Evolutionary conservation across 2,797 vertebrate species (phyloP).

Genomic region (Ceryle rudis): DNA sequence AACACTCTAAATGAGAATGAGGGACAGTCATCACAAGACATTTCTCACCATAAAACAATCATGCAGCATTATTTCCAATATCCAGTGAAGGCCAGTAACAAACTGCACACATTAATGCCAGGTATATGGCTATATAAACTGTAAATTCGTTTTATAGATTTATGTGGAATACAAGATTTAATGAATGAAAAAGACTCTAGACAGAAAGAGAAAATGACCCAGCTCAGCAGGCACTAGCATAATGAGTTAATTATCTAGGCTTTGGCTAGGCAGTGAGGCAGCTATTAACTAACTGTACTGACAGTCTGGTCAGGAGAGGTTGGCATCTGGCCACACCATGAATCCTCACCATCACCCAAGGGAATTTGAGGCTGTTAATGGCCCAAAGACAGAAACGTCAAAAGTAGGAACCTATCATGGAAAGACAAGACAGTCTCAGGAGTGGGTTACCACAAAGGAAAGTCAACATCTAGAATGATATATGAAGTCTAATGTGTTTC

Average conservation of each 20-base stretch:
- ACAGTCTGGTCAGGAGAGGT: slow-evolving; percentile 54
- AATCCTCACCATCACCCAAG: slow-evolving; percentile 24
- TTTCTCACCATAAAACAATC: neutral
- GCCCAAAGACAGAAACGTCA: slow-evolving; percentile 38
- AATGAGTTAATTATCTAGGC: slow-evolving; percentile 66
- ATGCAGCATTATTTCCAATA: neutral
- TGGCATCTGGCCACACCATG: slow-evolving; percentile 59
- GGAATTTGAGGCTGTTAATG: slow-evolving; percentile 18
- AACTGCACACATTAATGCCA: neutral
- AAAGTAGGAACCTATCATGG: neutral
- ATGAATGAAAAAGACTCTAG: slow-evolving; percentile 42
- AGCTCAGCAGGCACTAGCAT: slow-evolving; percentile 57
- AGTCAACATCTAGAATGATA: neutral
- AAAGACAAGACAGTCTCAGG: slow-evolving; percentile 22
- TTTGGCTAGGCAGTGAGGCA: slow-evolving; percentile 17
- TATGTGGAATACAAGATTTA: slow-evolving; percentile 23
- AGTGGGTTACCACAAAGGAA: neutral
- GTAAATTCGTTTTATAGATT: slow-evolving; percentile 16
- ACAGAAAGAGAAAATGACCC: slow-evolving; percentile 45
- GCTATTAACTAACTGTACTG: slow-evolving; percentile 39
- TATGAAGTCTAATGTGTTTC: neutral
- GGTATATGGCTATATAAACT: neutral
- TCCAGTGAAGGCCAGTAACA: neutral
- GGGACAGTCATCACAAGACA: neutral
- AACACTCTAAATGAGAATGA: neutral